Percentiles rank a stretch among this genome's conserved stretches.
Evolutionary conservation across 2,888 invertebrate genomes (phyloP).

Genomic region (Lochmaea capreae): DNA sequence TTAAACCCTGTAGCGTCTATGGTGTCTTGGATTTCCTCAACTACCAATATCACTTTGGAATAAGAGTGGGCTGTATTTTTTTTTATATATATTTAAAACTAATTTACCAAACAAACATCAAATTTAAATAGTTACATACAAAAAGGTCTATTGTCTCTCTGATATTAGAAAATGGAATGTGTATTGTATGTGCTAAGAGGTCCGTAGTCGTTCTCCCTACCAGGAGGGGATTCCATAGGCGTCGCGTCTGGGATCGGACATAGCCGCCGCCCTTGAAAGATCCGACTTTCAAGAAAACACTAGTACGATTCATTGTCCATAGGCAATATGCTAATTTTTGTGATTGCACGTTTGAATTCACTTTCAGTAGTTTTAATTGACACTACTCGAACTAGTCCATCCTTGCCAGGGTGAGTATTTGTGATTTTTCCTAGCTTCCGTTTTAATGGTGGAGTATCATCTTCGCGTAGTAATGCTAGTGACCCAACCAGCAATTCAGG

Average conservation of each 20-base stretch:
- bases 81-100: no score
- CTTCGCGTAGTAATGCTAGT: not conserved
- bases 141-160: no score
- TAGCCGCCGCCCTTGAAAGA: not conserved
- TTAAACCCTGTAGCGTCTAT: no score
- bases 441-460: not conserved
- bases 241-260: not conserved
- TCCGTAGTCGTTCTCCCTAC: not conserved
- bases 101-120: no score
- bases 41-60: no score
- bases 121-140: no score
- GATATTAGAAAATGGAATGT: no score
- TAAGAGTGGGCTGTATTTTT: no score
- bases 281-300: not conserved
- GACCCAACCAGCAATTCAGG: not conserved
- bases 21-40: no score
- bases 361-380: not conserved
- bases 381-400: not conserved
- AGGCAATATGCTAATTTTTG: not conserved
- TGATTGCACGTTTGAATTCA: not conserved
- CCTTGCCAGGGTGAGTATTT: not conserved
- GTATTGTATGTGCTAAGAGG: not conserved
- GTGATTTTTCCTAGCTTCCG: not conserved
- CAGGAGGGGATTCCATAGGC: not conserved
- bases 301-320: not conserved